Conservation (phyloP, 2,797 vertebrate genomes). For the Neostethus bicornis region DNA sequence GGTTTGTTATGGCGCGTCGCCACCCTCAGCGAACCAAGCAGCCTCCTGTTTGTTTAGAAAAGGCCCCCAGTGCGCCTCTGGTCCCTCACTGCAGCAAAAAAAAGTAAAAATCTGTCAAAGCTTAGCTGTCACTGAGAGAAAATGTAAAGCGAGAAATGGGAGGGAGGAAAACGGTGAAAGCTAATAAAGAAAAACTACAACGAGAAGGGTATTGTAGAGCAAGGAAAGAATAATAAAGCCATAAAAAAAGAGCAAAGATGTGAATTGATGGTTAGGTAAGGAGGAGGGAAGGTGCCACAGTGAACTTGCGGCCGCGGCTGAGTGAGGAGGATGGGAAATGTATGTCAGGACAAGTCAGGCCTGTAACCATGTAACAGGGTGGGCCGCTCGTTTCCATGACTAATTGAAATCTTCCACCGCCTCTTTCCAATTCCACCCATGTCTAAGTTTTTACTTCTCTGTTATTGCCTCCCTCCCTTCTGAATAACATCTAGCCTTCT, state of each 20-base stretch:
- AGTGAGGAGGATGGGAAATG: slow-evolving; percentile 17
- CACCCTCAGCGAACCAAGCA: slow-evolving; percentile 73
- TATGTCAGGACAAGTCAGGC: slow-evolving; percentile 71
- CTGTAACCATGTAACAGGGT: slow-evolving; percentile 49
- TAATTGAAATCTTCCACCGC: slow-evolving; percentile 76
- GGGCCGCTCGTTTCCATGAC: slow-evolving; percentile 72
- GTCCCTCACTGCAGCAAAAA: slow-evolving; percentile 44
- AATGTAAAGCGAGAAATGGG: slow-evolving; percentile 12
- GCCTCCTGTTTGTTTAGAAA: slow-evolving; percentile 82
- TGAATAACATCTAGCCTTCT: slow-evolving; percentile 22
- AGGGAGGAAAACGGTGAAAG: background rate
- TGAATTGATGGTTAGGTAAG: background rate
- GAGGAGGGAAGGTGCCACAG: background rate
- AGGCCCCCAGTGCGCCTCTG: slow-evolving; percentile 68
- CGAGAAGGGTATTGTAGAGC: background rate
- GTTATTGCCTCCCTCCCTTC: slow-evolving; percentile 26
- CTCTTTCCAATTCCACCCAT: slow-evolving; percentile 58
- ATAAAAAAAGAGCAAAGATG: background rate
- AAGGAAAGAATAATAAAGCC: background rate
- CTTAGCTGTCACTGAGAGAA: slow-evolving; percentile 57
- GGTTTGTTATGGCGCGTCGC: slow-evolving; percentile 73
- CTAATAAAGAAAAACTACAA: background rate
- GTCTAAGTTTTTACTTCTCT: slow-evolving; percentile 28
- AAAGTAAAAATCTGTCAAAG: slow-evolving; percentile 64
- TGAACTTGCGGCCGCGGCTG: background rate